These are phyloP conservation scores for Borostomias antarcticus DNA, from an alignment of 2,797 vertebrate genomes.

Conservation along the genomic window DNA sequence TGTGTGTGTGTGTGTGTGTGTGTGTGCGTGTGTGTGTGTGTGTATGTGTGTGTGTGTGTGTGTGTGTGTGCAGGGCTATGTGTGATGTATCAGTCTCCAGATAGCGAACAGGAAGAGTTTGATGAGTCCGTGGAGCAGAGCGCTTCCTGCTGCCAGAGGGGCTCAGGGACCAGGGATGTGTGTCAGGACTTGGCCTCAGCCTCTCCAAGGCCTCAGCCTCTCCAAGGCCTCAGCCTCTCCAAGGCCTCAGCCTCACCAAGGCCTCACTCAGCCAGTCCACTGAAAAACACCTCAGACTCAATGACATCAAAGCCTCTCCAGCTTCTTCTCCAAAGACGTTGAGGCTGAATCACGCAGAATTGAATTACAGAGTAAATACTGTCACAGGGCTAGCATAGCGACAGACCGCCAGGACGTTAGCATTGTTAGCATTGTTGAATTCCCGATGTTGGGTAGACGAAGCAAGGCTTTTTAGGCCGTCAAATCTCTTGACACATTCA, in stretches of 20 bases:
- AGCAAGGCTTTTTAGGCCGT: background rate
- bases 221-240: too few species aligned
- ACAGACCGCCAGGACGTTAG: background rate
- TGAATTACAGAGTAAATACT: background rate
- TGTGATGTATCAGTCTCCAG: conserved; percentile 20
- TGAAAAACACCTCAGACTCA: too few species aligned
- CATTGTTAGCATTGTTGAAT: too few species aligned
- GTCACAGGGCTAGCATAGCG: background rate
- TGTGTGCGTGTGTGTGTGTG: conserved; percentile 3
- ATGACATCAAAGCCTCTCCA: conserved; percentile 1
- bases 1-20: too few species aligned
- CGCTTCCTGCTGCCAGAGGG: conserved; percentile 28
- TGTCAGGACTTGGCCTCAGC: conserved; percentile 43
- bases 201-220: too few species aligned
- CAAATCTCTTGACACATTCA: background rate
- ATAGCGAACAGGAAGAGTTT: conserved; percentile 9
- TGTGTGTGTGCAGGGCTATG: background rate
- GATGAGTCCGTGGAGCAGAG: conserved; percentile 19
- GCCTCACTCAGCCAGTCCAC: conserved; percentile 8
- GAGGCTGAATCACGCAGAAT: background rate
- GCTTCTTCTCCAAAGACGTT: background rate
- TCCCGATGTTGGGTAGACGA: background rate
- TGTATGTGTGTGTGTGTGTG: conserved; percentile 3
- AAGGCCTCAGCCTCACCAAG: background rate
- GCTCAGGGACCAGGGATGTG: conserved; percentile 25